These are phyloP conservation scores for Galerucella pusilla DNA, from an alignment of 2,888 invertebrate genomes.

Conservation along the genomic window DNA sequence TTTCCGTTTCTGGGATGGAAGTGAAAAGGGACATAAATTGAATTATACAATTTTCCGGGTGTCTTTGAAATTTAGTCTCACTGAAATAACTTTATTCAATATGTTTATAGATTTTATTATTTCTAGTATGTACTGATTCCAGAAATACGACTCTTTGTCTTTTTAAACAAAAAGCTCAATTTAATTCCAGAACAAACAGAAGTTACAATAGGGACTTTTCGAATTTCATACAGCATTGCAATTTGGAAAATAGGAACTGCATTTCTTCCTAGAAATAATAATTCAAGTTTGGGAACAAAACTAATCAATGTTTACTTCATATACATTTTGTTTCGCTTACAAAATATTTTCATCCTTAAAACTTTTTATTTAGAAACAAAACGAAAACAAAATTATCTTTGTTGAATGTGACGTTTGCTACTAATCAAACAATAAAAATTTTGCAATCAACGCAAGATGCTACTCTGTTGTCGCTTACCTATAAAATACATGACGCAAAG, in stretches of 20 bases:
- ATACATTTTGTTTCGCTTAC: not conserved
- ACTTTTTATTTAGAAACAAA: not conserved
- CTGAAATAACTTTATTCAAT: slow-evolving; percentile 32
- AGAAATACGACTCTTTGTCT: slow-evolving; percentile 28
- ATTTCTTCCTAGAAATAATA: not conserved
- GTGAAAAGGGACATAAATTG: slow-evolving; percentile 37
- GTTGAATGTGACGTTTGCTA: not conserved
- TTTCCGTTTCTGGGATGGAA: slow-evolving; percentile 30
- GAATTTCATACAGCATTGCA: slow-evolving; percentile 1
- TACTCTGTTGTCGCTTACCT: not conserved
- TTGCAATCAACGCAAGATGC: not conserved
- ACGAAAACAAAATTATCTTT: not conserved
- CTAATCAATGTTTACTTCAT: not conserved
- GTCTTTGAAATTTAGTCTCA: slow-evolving; percentile 29
- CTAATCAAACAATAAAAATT: not conserved
- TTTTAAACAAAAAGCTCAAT: not conserved
- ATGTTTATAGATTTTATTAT: slow-evolving; percentile 36
- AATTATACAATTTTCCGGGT: slow-evolving; percentile 37
- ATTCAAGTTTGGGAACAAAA: not conserved
- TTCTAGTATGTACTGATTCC: slow-evolving; percentile 22
- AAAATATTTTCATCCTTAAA: not conserved
- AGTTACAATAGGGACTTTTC: not conserved
- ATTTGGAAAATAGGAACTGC: not conserved
- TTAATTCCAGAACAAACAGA: slow-evolving; percentile 10
- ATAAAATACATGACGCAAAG: no score